Base-by-base conservation (phyloP, 1,140 invertebrate genomes). In the Drosophila pallidifrons region DNA sequence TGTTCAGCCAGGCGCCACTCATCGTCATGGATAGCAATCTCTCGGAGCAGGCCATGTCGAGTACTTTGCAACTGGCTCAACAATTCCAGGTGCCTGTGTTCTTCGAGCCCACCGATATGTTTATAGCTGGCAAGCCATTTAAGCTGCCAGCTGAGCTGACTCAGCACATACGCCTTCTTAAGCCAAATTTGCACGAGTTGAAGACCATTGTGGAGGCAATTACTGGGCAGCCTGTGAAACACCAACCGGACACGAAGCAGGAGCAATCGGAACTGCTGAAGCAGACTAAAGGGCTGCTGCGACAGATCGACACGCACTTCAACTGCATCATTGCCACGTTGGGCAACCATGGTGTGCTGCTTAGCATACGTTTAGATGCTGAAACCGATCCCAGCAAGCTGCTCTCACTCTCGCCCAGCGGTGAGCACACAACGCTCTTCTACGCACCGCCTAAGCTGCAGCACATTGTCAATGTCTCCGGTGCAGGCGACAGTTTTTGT, bases 1-100 rank as follows among this genome's bases (percentile, higher is more conserved):
- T 94, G 1, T 92, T 97, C 13, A 91, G 94, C 61, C 89, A 93
- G 15, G 94, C 96, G 1, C 94, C 96, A 4, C 83, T 98, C 8
- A 94, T 98, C 28, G 93, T 98, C 45, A 92, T 98, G 20, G 98
- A 98, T 93, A 97, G 95, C 20, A 98, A 98, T 93, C 92, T 96
- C 51, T 94, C 96, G 10, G 58, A 94, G 49, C 92, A 94, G 28
- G 95, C 96, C 1, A 96, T 98, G 86, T 92, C 94, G 51, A 93
- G 93, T 64, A 92, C 95, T 10, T 88, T 97, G 49, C 87, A 95
- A 60, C 79, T 96, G 5, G 96, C 96, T 38, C 65, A 92, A 4
- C 78, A 93, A 57, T 87, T 69, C 2, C 43, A 69, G 20, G 94
- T 96, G 81, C 96, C 97, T 91, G 95, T 96, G 1, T 95, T 95